Percentiles rank a stretch among this genome's conserved stretches.
phyloP scores from a whole-genome alignment of 2,113 vertebrate species.

The Dryoscopus gambensis region DNA sequence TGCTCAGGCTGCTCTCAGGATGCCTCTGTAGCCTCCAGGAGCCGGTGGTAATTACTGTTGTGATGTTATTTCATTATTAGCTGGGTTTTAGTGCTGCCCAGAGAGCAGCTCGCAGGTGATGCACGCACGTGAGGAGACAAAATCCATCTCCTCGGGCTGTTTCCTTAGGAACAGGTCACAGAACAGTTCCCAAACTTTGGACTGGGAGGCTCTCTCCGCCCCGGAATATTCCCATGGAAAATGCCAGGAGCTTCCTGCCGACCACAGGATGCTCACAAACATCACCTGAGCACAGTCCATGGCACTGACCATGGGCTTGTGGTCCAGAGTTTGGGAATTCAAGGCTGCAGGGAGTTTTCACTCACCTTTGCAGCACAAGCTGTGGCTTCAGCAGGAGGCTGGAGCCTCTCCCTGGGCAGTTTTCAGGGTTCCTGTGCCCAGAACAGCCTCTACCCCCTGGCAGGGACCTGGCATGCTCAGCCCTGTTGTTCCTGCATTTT shows the following conservation, averaged over 20 bases:
- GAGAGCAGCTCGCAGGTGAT: background rate
- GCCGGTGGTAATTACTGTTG: background rate
- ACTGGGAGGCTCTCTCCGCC: background rate
- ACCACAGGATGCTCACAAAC: background rate
- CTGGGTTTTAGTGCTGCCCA: background rate
- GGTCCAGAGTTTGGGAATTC: background rate
- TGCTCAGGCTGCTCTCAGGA: background rate
- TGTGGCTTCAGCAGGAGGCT: background rate
- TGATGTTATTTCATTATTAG: background rate
- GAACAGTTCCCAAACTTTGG: background rate
- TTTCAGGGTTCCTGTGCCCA: background rate
- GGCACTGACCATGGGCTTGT: rapidly evolving
- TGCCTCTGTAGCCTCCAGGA: background rate
- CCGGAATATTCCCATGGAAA: background rate
- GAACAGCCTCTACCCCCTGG: background rate
- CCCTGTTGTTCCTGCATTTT: background rate
- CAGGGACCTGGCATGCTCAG: background rate
- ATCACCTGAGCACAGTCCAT: background rate
- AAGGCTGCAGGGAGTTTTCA: background rate
- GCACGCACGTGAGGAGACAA: background rate
- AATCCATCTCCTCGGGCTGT: background rate
- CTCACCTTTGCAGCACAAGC: background rate
- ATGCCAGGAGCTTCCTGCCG: background rate
- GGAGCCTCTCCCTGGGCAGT: background rate
- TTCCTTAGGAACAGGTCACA: background rate